Conservation (phyloP, 1,140 invertebrate species). For the Chrysopa pallens region DNA sequence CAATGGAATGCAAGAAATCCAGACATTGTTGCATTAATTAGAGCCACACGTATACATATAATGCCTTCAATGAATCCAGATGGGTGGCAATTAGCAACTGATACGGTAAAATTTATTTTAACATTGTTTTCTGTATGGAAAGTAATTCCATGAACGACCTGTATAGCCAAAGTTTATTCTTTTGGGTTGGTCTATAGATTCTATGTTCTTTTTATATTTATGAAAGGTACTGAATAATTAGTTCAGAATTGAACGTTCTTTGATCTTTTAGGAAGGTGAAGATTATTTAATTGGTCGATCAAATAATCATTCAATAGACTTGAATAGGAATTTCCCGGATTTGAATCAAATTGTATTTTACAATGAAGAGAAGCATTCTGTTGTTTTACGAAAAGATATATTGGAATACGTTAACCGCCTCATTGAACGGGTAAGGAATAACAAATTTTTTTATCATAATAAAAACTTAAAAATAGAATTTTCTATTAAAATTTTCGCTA, state of each 20-base stretch:
- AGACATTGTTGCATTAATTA: slow-evolving; percentile 43
- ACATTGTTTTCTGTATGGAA: no score
- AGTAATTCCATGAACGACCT: no score
- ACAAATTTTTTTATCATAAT: no score
- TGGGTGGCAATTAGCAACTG: slow-evolving; percentile 64
- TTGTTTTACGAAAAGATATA: slow-evolving; percentile 47
- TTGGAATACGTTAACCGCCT: slow-evolving; percentile 39
- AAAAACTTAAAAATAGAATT: neutral
- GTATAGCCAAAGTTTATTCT: no score
- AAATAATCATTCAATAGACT: slow-evolving; percentile 68
- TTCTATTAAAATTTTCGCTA: no score
- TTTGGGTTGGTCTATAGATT: no score
- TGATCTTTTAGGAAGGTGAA: slow-evolving; percentile 36
- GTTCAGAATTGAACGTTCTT: no score
- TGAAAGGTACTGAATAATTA: no score
- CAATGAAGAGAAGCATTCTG: slow-evolving; percentile 34
- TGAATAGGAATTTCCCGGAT: slow-evolving; percentile 82
- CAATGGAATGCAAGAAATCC: slow-evolving; percentile 40
- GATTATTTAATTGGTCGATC: slow-evolving; percentile 60
- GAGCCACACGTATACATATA: slow-evolving; percentile 71
- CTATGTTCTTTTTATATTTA: no score
- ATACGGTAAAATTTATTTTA: slow-evolving; percentile 36
- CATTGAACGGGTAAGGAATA: slow-evolving; percentile 43
- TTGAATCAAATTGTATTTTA: slow-evolving; percentile 57
- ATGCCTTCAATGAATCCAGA: slow-evolving; percentile 82